phyloP scores from a whole-genome alignment of 35 echinoderm and acorn worm species.

The Apostichopus parvimensis region DNA sequence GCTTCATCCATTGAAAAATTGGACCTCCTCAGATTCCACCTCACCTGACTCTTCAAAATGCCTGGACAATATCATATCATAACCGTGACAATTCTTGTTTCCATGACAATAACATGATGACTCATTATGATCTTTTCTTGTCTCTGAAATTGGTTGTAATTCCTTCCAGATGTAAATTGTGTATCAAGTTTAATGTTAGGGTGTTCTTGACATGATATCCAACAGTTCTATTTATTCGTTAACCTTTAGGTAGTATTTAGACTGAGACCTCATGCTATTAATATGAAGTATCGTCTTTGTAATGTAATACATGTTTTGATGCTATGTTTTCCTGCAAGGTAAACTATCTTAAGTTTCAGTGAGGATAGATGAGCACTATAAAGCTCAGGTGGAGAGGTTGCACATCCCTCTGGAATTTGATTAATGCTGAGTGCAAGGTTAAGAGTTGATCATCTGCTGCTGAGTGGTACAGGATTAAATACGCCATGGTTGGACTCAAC shows the following conservation, averaged over 20 bases:
- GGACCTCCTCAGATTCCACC: too few relatives aligned
- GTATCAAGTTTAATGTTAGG: neutral
- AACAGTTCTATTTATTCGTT: neutral
- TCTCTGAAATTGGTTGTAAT: neutral
- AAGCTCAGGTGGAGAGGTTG: too few relatives aligned
- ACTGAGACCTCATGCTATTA: neutral
- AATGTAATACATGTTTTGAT: too few relatives aligned
- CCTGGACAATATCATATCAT: neutral
- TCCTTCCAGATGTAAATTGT: neutral
- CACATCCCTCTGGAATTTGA: neutral
- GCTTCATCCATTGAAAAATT: too few relatives aligned
- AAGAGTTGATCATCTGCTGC: neutral
- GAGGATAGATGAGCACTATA: too few relatives aligned
- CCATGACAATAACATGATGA: conserved; percentile 1
- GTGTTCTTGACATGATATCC: conserved; percentile 1
- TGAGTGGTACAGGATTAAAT: conserved; percentile 6
- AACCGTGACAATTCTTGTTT: neutral
- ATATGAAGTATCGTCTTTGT: neutral
- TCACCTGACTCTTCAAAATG: too few relatives aligned
- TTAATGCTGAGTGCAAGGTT: neutral
- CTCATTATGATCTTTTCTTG: neutral
- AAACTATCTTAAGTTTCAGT: too few relatives aligned
- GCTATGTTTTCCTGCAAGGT: too few relatives aligned
- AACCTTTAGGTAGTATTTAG: neutral
- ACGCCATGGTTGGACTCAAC: neutral